Percentiles rank a stretch among this genome's conserved stretches.
Conservation (phyloP, 2,113 vertebrate species). For the Pluvialis apricaria region DNA sequence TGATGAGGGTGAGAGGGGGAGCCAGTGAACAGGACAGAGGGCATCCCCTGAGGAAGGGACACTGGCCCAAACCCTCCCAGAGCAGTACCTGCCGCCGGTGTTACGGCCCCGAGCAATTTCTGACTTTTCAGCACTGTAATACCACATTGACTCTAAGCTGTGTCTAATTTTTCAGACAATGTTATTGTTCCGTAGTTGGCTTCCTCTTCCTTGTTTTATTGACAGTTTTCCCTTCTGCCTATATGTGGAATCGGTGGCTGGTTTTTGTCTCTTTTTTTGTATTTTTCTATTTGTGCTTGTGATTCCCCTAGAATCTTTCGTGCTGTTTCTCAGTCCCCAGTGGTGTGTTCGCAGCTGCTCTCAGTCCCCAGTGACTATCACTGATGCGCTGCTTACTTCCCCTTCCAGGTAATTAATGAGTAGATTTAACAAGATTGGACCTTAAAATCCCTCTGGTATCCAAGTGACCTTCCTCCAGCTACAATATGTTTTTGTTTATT, state of each 20-base stretch:
- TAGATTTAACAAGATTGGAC: conserved; percentile 34
- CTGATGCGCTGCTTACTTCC: conserved; percentile 21
- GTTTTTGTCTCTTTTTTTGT: background rate
- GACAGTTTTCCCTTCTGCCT: background rate
- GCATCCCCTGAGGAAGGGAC: background rate
- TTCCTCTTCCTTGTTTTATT: background rate
- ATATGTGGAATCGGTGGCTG: background rate
- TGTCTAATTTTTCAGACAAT: background rate
- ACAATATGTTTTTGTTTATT: conserved; percentile 18
- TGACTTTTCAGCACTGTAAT: background rate
- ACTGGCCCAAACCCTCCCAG: background rate
- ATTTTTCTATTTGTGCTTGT: background rate
- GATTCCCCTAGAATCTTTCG: background rate
- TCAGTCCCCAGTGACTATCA: background rate
- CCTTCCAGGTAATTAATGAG: conserved; percentile 60
- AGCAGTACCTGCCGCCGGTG: fast-evolving
- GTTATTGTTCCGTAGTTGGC: background rate
- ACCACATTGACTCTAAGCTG: background rate
- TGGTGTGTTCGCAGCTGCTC: background rate
- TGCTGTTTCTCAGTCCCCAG: background rate
- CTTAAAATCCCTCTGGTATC: conserved; percentile 35
- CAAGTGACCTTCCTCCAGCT: conserved; percentile 1
- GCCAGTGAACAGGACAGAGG: background rate
- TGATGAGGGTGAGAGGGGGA: background rate
- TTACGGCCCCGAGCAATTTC: background rate